Percentiles rank a stretch among this genome's conserved stretches.
These are phyloP conservation scores for Crocallis elinguaria DNA, from an alignment of 2,888 invertebrate genomes.

Conservation along the genomic window DNA sequence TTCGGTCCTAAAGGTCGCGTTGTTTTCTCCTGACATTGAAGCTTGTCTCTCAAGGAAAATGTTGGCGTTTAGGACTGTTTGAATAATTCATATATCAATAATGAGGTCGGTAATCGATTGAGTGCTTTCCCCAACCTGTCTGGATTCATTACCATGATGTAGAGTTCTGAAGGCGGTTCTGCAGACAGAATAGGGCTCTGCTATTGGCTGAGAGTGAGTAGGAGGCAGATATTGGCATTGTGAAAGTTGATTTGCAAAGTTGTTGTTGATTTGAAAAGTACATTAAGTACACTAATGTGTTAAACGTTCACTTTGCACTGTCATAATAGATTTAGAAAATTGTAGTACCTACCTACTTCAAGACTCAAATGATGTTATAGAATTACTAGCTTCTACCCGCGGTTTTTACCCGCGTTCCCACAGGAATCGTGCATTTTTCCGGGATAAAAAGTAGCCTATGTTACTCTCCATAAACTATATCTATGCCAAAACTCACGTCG, in stretches of 20 bases:
- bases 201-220: conserved; percentile 51
- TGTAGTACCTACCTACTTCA: too few relatives aligned
- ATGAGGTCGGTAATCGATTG: conserved; percentile 55
- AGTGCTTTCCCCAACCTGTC: conserved; percentile 46
- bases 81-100: conserved; percentile 63
- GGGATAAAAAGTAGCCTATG: too few relatives aligned
- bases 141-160: conserved; percentile 56
- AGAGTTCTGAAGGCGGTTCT: conserved; percentile 46
- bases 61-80: conserved; percentile 42
- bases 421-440: too few relatives aligned
- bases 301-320: conserved; percentile 53
- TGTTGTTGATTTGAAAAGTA: too few relatives aligned
- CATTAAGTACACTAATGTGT: too few relatives aligned
- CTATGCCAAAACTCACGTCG: too few relatives aligned
- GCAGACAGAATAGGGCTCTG: conserved; percentile 44
- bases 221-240: conserved; percentile 55
- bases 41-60: conserved; percentile 30
- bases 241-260: conserved; percentile 75
- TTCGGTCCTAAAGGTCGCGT: conserved; percentile 28
- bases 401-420: too few relatives aligned
- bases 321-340: background rate
- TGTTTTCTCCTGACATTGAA: conserved; percentile 27
- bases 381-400: too few relatives aligned
- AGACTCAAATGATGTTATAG: too few relatives aligned
- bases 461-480: too few relatives aligned